phyloP scores from a whole-genome alignment of 2,888 invertebrate species.

The Myopa testacea region DNA sequence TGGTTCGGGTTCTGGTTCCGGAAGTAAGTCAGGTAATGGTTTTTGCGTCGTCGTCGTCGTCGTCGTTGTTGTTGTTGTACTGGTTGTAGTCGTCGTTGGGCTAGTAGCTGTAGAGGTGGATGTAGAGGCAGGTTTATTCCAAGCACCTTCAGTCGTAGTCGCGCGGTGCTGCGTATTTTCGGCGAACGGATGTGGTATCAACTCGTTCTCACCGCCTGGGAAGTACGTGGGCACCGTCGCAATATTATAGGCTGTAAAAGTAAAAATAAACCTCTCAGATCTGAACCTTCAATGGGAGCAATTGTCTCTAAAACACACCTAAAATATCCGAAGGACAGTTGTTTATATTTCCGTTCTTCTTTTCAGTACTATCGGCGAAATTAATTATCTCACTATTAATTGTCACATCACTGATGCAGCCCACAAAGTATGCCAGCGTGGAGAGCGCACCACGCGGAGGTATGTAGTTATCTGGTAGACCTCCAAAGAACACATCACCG shows the following conservation, averaged over 20 bases:
- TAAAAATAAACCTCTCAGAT: background rate
- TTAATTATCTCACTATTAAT: conserved; percentile 85
- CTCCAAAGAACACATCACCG: conserved; percentile 88
- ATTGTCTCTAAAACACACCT: conserved; percentile 48
- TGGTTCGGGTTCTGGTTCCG: conserved; percentile 39
- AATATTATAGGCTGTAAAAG: conserved; percentile 60
- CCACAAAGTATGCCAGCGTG: conserved; percentile 77
- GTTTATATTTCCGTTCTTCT: conserved; percentile 73
- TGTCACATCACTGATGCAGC: conserved; percentile 94
- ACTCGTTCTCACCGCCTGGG: conserved; percentile 57
- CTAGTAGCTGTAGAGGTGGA: conserved; percentile 54
- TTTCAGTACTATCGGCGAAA: conserved; percentile 78
- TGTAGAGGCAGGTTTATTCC: conserved; percentile 59
- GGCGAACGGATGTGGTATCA: conserved; percentile 44
- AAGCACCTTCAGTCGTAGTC: conserved; percentile 12
- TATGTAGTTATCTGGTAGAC: conserved; percentile 75
- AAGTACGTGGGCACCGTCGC: conserved; percentile 57
- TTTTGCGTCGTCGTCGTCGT: conserved; percentile 43
- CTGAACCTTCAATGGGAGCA: background rate
- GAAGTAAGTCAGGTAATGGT: conserved; percentile 27
- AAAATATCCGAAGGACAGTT: conserved; percentile 70
- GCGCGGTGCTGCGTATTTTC: conserved; percentile 10
- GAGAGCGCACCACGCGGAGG: conserved; percentile 71
- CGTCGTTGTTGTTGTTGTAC: conserved; percentile 54
- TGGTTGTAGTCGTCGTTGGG: conserved; percentile 51